Evolutionary conservation across 2,113 vertebrate species (phyloP).

Genomic region (Physeter macrocephalus): DNA sequence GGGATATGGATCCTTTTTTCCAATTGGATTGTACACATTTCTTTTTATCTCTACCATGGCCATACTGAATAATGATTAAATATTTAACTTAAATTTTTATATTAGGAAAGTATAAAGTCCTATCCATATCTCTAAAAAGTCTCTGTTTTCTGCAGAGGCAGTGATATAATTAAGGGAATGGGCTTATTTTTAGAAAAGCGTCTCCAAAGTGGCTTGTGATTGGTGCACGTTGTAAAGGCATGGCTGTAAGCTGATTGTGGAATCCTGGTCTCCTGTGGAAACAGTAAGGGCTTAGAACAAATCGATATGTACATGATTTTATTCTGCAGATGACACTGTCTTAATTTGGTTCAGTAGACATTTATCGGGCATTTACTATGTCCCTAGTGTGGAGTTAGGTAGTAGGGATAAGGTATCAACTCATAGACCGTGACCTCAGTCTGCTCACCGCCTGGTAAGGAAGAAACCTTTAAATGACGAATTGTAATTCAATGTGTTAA

Average conservation of each 20-base stretch:
- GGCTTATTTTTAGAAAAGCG: slow-evolving; percentile 30
- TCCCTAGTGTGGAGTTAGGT: not conserved
- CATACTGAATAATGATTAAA: not conserved
- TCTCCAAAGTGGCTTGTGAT: not conserved
- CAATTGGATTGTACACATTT: not conserved
- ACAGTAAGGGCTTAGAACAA: not conserved
- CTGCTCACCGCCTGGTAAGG: not conserved
- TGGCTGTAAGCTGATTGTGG: not conserved
- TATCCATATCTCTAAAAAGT: not conserved
- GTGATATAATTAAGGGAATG: not conserved
- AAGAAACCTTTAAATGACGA: not conserved
- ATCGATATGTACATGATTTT: not conserved
- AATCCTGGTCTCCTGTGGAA: not conserved
- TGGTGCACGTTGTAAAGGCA: not conserved
- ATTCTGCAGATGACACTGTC: slow-evolving; percentile 34
- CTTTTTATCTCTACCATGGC: not conserved
- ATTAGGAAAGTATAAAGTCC: not conserved
- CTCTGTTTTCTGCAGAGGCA: not conserved
- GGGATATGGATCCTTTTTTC: not conserved
- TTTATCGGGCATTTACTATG: slow-evolving; percentile 17
- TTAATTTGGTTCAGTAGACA: slow-evolving; percentile 33
- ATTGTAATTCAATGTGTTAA: not conserved
- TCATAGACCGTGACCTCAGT: not conserved
- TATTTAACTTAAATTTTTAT: not conserved
- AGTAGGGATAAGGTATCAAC: not conserved